Evolutionary conservation across 2,113 vertebrate species (phyloP), one percentile per base, ranked within the genome.

Genomic region (Marmota monax): DNA sequence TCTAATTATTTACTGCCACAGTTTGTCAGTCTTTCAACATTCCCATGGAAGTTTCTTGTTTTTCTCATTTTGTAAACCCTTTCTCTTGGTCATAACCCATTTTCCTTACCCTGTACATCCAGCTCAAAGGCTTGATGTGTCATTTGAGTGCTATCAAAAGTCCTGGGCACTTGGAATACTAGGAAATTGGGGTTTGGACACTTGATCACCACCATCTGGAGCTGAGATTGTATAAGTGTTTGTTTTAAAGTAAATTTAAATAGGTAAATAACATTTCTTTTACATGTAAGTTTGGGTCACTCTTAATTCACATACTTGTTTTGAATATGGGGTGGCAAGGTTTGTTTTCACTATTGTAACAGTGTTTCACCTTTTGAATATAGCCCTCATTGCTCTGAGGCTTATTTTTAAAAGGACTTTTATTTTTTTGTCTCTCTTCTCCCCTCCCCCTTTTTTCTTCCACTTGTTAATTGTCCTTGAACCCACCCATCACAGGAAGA

Each of bases 61-160:
- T 96, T 94, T 85, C 20, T 92, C 56, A n/a, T 58, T 89, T 89
- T 89, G 29, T 77, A 94, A 92, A 86, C 2, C 7, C n/a, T 22
- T 72, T 89, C 25, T 92, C 4, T 34, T 84, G 34, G 37, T 29
- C 8, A 14, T 67, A 89, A 16, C 6, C 7, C 80, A 27, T 77
- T 65, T 76, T 82, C 78, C 61, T 78, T 34, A 14, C 22, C 27
- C 20, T 58, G 0, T 77, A 32, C 22, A 5, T 63, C 34, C 25
- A 37, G 0, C 25, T 29, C 25, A 79, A 84, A 86, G 32, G 65
- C 29, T 22, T 67, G n/a, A 65, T 16, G 14, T 32, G 34, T 53
- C 61, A 4, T 63, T 6, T 34, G n/a, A 84, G 2, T 78, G n/a
- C 29, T 65, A 12, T 85, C 25, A 37, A 73, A 90, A 78, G 32